A percentile compares a stretch with the other conserved stretches of the same genome.
Conservation (phyloP, 2,888 invertebrate genomes). For the Carpatolechia fugitivella region DNA sequence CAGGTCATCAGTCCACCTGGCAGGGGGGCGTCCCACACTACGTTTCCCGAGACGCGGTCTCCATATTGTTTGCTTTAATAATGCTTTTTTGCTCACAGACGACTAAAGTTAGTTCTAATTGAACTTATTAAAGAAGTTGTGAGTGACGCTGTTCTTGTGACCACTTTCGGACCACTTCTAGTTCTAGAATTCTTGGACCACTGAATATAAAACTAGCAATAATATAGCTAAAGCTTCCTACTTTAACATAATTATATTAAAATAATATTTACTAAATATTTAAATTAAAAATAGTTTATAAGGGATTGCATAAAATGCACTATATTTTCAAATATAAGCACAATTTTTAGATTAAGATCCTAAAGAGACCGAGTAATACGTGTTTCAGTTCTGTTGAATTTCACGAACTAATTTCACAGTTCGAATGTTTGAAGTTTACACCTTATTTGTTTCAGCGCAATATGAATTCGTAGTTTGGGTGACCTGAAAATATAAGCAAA, state of each 20-base stretch:
- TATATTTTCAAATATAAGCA: conserved; percentile 12
- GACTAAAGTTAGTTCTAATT: too few species aligned
- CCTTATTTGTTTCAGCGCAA: too few species aligned
- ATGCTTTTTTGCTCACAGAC: too few species aligned
- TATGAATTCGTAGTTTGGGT: too few species aligned
- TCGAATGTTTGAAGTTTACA: too few species aligned
- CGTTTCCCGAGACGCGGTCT: too few species aligned
- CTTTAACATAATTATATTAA: too few species aligned
- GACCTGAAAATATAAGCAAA: too few species aligned
- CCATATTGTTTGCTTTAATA: too few species aligned
- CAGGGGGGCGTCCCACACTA: too few species aligned
- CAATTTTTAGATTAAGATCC: conserved; percentile 1
- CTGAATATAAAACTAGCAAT: conserved; percentile 13
- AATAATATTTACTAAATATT: conserved; percentile 20
- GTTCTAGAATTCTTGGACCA: conserved; percentile 28
- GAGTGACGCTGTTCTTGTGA: conserved; percentile 38
- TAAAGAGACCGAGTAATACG: conserved; percentile 28
- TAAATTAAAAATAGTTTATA: not conserved
- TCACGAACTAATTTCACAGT: conserved; percentile 10
- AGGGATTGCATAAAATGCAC: conserved; percentile 41
- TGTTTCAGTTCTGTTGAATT: conserved; percentile 15
- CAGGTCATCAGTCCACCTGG: too few species aligned
- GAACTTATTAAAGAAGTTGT: too few species aligned
- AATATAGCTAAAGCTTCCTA: not conserved
- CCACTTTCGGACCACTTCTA: conserved; percentile 32